phyloP scores from a whole-genome alignment of 2,113 vertebrate species.

The Paraplagusia blochii region DNA sequence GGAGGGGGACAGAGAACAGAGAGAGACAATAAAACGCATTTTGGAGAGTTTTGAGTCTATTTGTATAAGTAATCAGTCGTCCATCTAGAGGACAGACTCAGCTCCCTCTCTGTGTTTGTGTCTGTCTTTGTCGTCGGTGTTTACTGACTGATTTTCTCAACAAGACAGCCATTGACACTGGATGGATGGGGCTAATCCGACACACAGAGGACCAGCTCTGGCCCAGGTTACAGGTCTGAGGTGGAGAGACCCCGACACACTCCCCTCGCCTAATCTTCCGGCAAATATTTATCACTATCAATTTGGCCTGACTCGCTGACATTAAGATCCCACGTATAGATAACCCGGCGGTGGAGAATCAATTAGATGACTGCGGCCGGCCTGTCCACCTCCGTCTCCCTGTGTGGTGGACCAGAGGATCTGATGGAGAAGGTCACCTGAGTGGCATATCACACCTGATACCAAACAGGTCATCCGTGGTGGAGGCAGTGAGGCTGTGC shows the following conservation, averaged over 20 bases:
- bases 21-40: constrained; percentile 81
- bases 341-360: constrained; percentile 71
- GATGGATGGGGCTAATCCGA: constrained; percentile 99
- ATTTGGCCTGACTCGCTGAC: constrained; percentile 83
- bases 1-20: constrained; percentile 49
- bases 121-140: constrained; percentile 84
- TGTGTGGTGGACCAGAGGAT: constrained; percentile 40
- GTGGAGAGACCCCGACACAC: constrained; percentile 83
- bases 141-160: constrained; percentile 99
- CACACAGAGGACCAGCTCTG: constrained; percentile 92
- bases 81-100: constrained; percentile 28
- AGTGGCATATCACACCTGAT: constrained; percentile 58
- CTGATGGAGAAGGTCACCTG: constrained; percentile 57
- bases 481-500: constrained; percentile 15
- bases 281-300: constrained; percentile 99
- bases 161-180: constrained; percentile 99
- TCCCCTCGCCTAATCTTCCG: constrained; percentile 98
- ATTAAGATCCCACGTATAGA: constrained; percentile 78
- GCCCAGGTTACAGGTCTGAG: constrained; percentile 92
- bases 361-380: constrained; percentile 44
- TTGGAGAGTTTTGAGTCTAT: constrained; percentile 95
- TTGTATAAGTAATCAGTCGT: constrained; percentile 96
- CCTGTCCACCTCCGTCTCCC: constrained; percentile 31
- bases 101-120: neutral
- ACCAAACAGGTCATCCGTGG: constrained; percentile 50